These are phyloP conservation scores for Caerostris darwini DNA, from an alignment of 1,140 invertebrate species.

Conservation along the genomic window DNA sequence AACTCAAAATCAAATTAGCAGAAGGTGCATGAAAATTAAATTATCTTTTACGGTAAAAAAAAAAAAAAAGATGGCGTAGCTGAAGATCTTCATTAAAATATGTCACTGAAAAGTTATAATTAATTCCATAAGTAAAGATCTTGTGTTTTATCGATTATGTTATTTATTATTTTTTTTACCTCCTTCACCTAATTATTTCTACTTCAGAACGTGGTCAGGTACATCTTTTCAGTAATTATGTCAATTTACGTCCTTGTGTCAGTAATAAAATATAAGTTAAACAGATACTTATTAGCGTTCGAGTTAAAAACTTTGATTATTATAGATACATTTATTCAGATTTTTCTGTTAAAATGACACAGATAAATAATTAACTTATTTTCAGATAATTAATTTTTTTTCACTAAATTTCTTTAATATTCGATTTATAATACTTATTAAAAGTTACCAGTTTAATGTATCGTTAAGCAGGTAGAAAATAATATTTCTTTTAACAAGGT, in stretches of 20 bases:
- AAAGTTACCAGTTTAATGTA: too few relatives aligned
- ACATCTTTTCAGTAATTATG: background rate
- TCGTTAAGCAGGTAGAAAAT: too few relatives aligned
- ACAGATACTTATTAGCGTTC: too few relatives aligned
- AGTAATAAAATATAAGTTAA: background rate
- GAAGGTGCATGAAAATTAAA: background rate
- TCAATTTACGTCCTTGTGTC: background rate
- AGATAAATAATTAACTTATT: too few relatives aligned
- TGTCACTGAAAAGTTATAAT: conserved; percentile 1
- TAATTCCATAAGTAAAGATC: background rate
- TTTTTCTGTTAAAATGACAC: too few relatives aligned
- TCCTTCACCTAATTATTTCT: background rate
- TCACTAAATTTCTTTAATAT: too few relatives aligned
- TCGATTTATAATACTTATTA: too few relatives aligned
- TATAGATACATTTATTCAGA: too few relatives aligned
- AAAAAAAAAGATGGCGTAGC: background rate
- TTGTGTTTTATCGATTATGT: conserved; percentile 1
- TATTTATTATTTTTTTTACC: background rate
- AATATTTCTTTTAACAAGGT: too few relatives aligned
- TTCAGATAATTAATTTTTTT: too few relatives aligned
- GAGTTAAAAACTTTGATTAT: too few relatives aligned
- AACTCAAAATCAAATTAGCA: conserved; percentile 3
- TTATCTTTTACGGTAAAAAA: background rate
- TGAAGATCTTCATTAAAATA: background rate
- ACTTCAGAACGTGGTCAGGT: background rate